Conservation (phyloP, 2,888 invertebrate species). For the Andrena fulva region DNA sequence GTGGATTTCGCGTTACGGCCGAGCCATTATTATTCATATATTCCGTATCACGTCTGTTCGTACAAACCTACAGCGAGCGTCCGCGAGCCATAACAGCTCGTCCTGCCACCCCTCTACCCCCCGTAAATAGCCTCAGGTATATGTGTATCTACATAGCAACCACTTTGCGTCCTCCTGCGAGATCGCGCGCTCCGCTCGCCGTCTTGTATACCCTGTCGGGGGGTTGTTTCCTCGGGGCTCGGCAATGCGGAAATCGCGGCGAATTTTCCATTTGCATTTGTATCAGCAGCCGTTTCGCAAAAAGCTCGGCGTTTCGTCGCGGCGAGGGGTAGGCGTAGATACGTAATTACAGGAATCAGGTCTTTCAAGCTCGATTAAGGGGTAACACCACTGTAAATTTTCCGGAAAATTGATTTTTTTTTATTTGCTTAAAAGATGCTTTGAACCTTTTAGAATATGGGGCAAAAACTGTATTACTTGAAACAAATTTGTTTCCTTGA, state of each 20-base stretch:
- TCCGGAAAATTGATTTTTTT: too few species aligned
- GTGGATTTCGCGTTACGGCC: slow-evolving; percentile 78
- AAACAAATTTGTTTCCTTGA: too few species aligned
- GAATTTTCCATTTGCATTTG: background rate
- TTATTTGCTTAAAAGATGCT: too few species aligned
- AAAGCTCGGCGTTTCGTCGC: background rate
- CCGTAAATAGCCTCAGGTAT: slow-evolving; percentile 73
- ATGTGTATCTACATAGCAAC: slow-evolving; percentile 45
- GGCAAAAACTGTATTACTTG: too few species aligned
- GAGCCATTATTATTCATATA: slow-evolving; percentile 85
- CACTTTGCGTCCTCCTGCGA: slow-evolving; percentile 62
- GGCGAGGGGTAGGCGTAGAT: too few species aligned
- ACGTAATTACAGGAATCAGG: background rate
- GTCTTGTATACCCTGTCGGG: slow-evolving; percentile 51
- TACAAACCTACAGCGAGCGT: slow-evolving; percentile 77
- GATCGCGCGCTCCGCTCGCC: slow-evolving; percentile 27
- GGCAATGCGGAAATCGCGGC: background rate
- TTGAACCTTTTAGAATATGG: too few species aligned
- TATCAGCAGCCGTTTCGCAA: background rate
- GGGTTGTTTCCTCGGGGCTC: slow-evolving; percentile 28
- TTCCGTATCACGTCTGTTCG: slow-evolving; percentile 84
- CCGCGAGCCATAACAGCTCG: slow-evolving; percentile 71
- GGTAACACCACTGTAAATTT: too few species aligned
- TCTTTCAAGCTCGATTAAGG: background rate
- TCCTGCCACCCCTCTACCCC: slow-evolving; percentile 38